Evolutionary conservation across 23 tunicate genomes (phyloP).

Genomic region (Ciona savignyi): DNA sequence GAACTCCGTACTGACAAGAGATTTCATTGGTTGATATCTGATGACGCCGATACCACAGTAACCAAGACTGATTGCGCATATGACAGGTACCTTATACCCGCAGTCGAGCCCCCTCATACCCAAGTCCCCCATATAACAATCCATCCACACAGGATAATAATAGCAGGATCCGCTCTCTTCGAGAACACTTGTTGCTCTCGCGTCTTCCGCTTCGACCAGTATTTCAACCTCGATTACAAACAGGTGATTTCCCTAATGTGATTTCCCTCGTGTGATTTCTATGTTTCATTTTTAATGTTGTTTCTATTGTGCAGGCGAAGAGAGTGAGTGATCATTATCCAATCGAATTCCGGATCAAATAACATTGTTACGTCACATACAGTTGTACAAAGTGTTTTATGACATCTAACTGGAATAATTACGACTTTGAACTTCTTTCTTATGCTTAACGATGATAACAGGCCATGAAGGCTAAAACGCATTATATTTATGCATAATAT

Average conservation of each 20-base stretch:
- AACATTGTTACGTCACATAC: no score
- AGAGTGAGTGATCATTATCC: slow-evolving; percentile 55
- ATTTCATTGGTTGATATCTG: slow-evolving; percentile 45
- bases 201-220: slow-evolving; percentile 26
- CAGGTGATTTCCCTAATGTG: slow-evolving; percentile 29
- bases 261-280: no score
- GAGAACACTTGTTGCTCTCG: slow-evolving; percentile 22
- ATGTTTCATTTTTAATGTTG: no score
- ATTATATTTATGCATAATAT: no score
- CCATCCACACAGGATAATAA: slow-evolving; percentile 27
- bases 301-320: slow-evolving; percentile 24
- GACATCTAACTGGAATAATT: no score
- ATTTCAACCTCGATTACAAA: slow-evolving; percentile 22
- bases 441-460: no score
- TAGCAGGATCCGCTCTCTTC: slow-evolving; percentile 10
- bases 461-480: no score
- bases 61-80: slow-evolving; percentile 52
- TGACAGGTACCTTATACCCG: slow-evolving; percentile 72
- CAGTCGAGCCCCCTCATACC: no score
- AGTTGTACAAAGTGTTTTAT: no score
- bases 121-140: no score
- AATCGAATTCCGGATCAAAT: slow-evolving; percentile 37
- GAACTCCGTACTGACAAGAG: slow-evolving; percentile 15
- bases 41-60: slow-evolving; percentile 47
- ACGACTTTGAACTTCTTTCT: no score